A percentile compares a stretch with the other conserved stretches of the same genome.
phyloP scores from a whole-genome alignment of 2,113 vertebrate species.

The Psophia crepitans region DNA sequence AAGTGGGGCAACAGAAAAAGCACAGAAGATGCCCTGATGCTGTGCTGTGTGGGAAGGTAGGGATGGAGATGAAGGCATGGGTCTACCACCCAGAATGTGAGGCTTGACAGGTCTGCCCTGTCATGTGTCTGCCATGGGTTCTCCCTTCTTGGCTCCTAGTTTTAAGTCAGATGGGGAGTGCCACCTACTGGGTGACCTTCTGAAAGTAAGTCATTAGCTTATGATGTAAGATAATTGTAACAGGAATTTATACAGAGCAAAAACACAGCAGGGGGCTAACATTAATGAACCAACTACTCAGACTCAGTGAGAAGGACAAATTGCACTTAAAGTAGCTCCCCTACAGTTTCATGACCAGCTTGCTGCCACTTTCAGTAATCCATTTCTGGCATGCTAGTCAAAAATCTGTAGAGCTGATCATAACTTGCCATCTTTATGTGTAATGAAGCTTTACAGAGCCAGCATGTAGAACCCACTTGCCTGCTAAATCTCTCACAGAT shows the following conservation, averaged over 20 bases:
- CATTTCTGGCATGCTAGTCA: not conserved
- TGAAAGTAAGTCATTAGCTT: not conserved
- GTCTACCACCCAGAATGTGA: not conserved
- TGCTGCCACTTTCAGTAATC: not conserved
- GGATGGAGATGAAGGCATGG: not conserved
- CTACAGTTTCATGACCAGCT: not conserved
- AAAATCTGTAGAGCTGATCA: not conserved
- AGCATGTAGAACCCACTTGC: not conserved
- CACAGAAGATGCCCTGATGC: accelerated
- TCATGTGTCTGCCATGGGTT: not conserved
- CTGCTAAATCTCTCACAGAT: not conserved
- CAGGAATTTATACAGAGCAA: not conserved
- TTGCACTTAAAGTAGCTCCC: not conserved
- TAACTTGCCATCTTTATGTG: not conserved
- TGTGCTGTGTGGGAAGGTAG: not conserved
- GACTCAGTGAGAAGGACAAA: not conserved
- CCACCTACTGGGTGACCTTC: slow-evolving; percentile 42
- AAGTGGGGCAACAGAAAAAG: not conserved
- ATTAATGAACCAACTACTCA: not conserved
- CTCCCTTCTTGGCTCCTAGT: not conserved
- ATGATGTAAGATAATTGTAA: not conserved
- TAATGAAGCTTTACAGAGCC: not conserved
- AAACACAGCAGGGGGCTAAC: not conserved
- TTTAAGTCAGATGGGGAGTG: slow-evolving; percentile 22
- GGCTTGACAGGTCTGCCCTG: not conserved